A percentile compares a stretch with the other conserved stretches of the same genome.
Conservation (phyloP, 2,888 invertebrate genomes). For the Megaustenia siamemsis region DNA sequence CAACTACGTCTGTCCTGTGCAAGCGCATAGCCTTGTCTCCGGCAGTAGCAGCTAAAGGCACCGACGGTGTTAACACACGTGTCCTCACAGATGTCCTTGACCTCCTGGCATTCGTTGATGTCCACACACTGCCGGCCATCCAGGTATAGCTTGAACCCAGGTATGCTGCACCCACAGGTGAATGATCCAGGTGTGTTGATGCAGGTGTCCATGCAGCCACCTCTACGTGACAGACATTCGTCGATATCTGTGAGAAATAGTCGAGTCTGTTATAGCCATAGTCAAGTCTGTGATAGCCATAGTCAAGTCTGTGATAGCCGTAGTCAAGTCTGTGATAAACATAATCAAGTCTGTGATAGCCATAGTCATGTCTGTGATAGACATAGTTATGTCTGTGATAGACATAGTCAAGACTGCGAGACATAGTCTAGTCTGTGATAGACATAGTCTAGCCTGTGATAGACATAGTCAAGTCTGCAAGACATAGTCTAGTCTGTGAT, state of each 20-base stretch:
- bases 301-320: too few species aligned
- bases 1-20: conserved; percentile 33
- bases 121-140: conserved; percentile 50
- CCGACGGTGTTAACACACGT: conserved; percentile 62
- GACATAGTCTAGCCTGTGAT: too few species aligned
- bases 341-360: too few species aligned
- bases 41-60: conserved; percentile 42
- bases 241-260: conserved; percentile 63
- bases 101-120: conserved; percentile 47
- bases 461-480: too few species aligned
- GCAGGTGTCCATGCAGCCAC: conserved; percentile 66
- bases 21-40: conserved; percentile 36
- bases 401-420: too few species aligned
- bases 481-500: too few species aligned
- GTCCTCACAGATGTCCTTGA: conserved; percentile 59
- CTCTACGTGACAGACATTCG: conserved; percentile 62
- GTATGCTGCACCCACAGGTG: conserved; percentile 66
- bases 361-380: too few species aligned
- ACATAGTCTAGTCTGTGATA: too few species aligned
- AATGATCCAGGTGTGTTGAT: conserved; percentile 69
- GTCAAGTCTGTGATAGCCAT: too few species aligned
- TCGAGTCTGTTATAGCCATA: too few species aligned
- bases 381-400: too few species aligned
- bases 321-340: too few species aligned
- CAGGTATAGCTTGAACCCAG: conserved; percentile 53